A percentile compares a stretch with the other conserved stretches of the same genome.
Evolutionary conservation across 2,797 vertebrate genomes (phyloP).

Genomic region (Fistularia tabacaria): DNA sequence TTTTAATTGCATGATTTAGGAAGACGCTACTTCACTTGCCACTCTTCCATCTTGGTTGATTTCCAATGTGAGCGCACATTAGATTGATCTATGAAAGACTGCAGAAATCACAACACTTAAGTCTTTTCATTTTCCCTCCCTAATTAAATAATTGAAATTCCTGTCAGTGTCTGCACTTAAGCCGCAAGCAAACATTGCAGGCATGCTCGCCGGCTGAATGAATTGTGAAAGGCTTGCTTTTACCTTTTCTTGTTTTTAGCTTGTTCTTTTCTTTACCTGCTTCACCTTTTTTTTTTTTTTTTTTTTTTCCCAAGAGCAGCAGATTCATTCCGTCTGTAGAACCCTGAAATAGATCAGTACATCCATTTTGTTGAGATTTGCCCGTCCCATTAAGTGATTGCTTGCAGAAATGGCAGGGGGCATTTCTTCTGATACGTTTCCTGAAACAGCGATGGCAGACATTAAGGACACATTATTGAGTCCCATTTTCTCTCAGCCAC

Average conservation of each 20-base stretch:
- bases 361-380: constrained; percentile 90
- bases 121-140: constrained; percentile 97
- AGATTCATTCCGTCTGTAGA: constrained; percentile 82
- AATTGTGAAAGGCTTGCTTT: constrained; percentile 78
- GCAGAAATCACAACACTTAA: constrained; percentile 99
- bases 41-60: constrained; percentile 94
- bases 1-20: constrained; percentile 99
- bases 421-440: constrained; percentile 85
- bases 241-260: constrained; percentile 66
- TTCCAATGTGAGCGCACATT: constrained; percentile 95
- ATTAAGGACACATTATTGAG: constrained; percentile 77
- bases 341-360: constrained; percentile 85
- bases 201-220: constrained; percentile 48
- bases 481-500: constrained; percentile 77
- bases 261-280: constrained; percentile 53
- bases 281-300: constrained; percentile 54
- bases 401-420: constrained; percentile 85
- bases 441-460: constrained; percentile 81
- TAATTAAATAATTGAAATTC: constrained; percentile 99
- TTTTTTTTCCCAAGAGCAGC: constrained; percentile 70
- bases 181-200: constrained; percentile 77
- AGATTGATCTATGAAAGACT: constrained; percentile 97
- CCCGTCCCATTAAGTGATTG: constrained; percentile 95
- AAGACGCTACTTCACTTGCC: constrained; percentile 96
- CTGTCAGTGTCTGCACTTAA: constrained; percentile 99